Percentiles rank a stretch among this genome's conserved stretches.
Conservation (phyloP, 1,140 invertebrate genomes). For the Contarinia nasturtii region DNA sequence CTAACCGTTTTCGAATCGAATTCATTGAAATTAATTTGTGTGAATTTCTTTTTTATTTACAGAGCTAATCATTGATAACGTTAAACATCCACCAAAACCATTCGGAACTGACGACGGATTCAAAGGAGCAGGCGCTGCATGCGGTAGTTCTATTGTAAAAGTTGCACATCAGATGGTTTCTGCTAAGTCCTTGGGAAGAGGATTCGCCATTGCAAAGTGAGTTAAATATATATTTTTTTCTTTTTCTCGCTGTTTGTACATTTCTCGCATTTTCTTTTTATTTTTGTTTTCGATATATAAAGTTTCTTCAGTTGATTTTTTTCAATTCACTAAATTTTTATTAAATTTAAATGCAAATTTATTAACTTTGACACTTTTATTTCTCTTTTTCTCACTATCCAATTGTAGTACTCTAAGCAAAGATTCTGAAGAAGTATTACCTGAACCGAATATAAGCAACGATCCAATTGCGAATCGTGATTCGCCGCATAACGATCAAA, state of each 20-base stretch:
- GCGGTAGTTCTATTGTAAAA: constrained; percentile 46
- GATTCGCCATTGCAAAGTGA: constrained; percentile 22
- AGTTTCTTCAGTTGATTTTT: too few species aligned
- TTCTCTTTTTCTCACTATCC: too few species aligned
- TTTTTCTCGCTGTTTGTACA: not conserved
- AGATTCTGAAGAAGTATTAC: too few species aligned
- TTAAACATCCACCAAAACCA: constrained; percentile 29
- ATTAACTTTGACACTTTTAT: too few species aligned
- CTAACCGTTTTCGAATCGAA: not conserved
- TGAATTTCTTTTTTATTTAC: not conserved
- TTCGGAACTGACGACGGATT: constrained; percentile 46
- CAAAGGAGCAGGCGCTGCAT: constrained; percentile 44
- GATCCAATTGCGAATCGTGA: too few species aligned
- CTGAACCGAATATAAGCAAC: too few species aligned
- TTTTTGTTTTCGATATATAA: too few species aligned
- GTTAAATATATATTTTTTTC: not conserved
- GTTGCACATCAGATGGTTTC: constrained; percentile 54
- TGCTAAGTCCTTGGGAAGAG: constrained; percentile 16
- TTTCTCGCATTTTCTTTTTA: too few species aligned
- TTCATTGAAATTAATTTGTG: not conserved
- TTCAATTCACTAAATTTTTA: too few species aligned
- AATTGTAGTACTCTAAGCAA: too few species aligned
- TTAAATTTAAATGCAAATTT: too few species aligned
- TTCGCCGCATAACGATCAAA: too few species aligned
- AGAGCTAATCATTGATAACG: not conserved